These are phyloP conservation scores for Halcyon senegalensis DNA, from an alignment of 2,113 vertebrate genomes.

Conservation along the genomic window DNA sequence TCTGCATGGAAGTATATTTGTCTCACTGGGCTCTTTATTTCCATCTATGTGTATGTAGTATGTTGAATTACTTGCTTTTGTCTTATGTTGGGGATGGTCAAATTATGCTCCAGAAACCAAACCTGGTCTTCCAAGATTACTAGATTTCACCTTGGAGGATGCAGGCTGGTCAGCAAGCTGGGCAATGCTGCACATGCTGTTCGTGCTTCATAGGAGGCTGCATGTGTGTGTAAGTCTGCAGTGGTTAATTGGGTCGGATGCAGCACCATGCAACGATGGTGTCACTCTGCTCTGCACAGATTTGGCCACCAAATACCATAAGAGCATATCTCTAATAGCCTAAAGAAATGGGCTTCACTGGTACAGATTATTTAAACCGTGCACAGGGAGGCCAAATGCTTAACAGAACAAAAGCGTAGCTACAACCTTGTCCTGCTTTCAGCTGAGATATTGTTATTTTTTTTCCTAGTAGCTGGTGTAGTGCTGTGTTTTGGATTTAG, in stretches of 20 bases:
- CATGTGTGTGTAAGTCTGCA: not conserved
- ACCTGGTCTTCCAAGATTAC: not conserved
- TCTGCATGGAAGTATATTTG: not conserved
- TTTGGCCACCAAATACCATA: not conserved
- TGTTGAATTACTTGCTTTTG: not conserved
- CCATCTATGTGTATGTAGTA: not conserved
- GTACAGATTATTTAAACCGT: not conserved
- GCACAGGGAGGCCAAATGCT: not conserved
- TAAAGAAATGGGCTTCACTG: not conserved
- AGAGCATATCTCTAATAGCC: not conserved
- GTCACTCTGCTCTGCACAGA: not conserved
- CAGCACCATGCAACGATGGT: rapidly evolving
- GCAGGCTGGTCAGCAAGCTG: not conserved
- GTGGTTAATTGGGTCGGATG: not conserved
- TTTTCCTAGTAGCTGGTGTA: not conserved
- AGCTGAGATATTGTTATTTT: not conserved
- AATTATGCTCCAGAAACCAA: not conserved
- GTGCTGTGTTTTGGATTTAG: not conserved
- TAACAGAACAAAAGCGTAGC: not conserved
- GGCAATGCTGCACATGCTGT: not conserved
- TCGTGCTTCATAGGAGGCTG: not conserved
- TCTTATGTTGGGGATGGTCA: not conserved
- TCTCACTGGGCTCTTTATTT: not conserved
- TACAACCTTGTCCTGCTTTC: not conserved
- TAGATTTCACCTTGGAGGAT: not conserved